Conservation (phyloP, 2,797 vertebrate genomes). For the Acrossocheilus wenchowensis region DNA sequence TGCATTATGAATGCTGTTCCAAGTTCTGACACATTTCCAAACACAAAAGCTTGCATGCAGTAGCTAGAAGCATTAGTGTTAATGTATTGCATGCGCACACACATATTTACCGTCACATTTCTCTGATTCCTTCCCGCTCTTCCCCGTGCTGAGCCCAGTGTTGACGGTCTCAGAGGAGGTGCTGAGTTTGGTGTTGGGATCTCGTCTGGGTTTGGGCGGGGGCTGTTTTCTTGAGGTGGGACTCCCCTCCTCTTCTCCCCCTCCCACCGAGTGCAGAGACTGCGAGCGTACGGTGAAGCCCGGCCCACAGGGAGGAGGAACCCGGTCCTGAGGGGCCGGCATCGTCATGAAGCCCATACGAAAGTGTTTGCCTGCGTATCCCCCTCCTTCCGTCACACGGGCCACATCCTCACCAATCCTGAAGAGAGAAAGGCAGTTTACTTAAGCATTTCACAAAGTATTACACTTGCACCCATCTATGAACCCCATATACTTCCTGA, state of each 20-base stretch:
- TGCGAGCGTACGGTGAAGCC: slow-evolving; percentile 93
- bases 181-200: slow-evolving; percentile 95
- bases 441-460: not conserved
- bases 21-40: not conserved
- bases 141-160: slow-evolving; percentile 71
- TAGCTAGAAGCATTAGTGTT: not conserved
- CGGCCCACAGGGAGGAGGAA: slow-evolving; percentile 85
- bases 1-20: not conserved
- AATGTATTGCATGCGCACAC: not conserved
- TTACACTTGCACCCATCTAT: not conserved
- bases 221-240: slow-evolving; percentile 87
- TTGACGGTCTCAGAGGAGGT: slow-evolving; percentile 92
- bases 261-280: slow-evolving; percentile 94
- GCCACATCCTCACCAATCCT: slow-evolving; percentile 91
- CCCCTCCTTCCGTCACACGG: slow-evolving; percentile 81
- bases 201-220: slow-evolving; percentile 92
- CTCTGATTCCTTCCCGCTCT: slow-evolving; percentile 78
- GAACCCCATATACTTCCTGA: not conserved
- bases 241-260: slow-evolving; percentile 85
- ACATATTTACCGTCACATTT: slow-evolving; percentile 70
- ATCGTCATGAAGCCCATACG: slow-evolving; percentile 98
- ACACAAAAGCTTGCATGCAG: not conserved
- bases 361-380: slow-evolving; percentile 89
- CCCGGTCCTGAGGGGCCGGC: slow-evolving; percentile 92
- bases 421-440: not conserved